phyloP scores from a whole-genome alignment of 2,888 invertebrate genomes.

The Drosophila macrospina region DNA sequence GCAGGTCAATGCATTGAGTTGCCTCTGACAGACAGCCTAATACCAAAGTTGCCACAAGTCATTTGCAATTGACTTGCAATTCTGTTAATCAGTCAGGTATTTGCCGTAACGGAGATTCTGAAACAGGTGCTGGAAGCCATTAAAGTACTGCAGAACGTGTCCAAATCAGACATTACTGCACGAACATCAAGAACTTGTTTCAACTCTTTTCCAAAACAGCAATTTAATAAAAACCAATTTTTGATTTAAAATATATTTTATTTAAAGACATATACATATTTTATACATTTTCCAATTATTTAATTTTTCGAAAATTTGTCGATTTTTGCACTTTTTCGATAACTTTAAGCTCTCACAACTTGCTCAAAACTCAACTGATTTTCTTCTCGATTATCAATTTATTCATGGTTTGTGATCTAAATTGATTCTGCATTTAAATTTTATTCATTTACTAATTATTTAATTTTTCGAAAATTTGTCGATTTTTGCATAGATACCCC shows the following conservation, averaged over 20 bases:
- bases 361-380: too few relatives aligned
- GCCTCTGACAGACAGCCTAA: conserved; percentile 14
- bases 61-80: conserved; percentile 28
- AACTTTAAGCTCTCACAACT: too few relatives aligned
- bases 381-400: too few relatives aligned
- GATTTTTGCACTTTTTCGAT: too few relatives aligned
- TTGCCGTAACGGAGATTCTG: conserved; percentile 20
- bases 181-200: conserved; percentile 2
- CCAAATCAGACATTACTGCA: not conserved
- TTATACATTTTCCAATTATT: too few relatives aligned
- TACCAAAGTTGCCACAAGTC: conserved; percentile 29
- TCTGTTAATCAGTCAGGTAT: conserved; percentile 14
- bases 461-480: too few relatives aligned
- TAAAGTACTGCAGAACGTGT: conserved; percentile 2
- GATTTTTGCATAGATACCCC: too few relatives aligned
- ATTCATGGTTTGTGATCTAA: too few relatives aligned
- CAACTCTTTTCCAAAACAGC: too few relatives aligned
- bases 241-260: not conserved
- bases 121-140: conserved; percentile 32
- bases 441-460: too few relatives aligned
- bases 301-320: too few relatives aligned
- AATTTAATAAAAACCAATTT: not conserved
- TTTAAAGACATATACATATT: not conserved
- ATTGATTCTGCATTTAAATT: too few relatives aligned
- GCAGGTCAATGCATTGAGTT: conserved; percentile 39